phyloP scores from a whole-genome alignment of 2,888 invertebrate genomes.

The Cataglyphis rosenhaueri region DNA sequence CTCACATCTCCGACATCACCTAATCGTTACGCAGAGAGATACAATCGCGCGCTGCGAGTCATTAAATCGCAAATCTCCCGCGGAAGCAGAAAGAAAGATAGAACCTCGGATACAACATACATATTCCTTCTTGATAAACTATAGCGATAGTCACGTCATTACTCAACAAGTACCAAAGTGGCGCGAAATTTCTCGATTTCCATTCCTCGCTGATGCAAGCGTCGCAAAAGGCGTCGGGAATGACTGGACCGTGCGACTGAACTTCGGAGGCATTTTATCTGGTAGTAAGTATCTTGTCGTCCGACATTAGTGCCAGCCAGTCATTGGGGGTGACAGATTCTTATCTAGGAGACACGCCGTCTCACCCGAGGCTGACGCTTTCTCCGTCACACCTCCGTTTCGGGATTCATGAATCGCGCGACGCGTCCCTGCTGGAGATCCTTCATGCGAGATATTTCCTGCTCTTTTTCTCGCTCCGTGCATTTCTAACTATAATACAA shows the following conservation, averaged over 20 bases:
- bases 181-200: conserved; percentile 34
- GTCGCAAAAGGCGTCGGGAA: conserved; percentile 62
- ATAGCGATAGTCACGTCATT: conserved; percentile 10
- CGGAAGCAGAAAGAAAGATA: conserved; percentile 15
- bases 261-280: conserved; percentile 82
- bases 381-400: conserved; percentile 74
- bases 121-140: conserved; percentile 9
- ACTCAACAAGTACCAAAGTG: conserved; percentile 18
- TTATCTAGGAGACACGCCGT: conserved; percentile 83
- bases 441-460: conserved; percentile 43
- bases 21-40: conserved; percentile 49
- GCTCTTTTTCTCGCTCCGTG: conserved; percentile 36
- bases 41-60: conserved; percentile 42
- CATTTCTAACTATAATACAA: conserved; percentile 36
- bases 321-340: conserved; percentile 80
- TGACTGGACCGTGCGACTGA: conserved; percentile 73
- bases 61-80: conserved; percentile 49
- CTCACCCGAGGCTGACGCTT: conserved; percentile 75
- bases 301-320: conserved; percentile 77
- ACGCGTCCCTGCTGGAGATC: conserved; percentile 10
- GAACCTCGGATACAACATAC: background rate
- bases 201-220: conserved; percentile 23
- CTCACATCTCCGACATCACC: conserved; percentile 41
- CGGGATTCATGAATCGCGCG: conserved; percentile 59
- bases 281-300: conserved; percentile 81